A percentile compares a stretch with the other conserved stretches of the same genome.
Evolutionary conservation across 2,888 invertebrate species (phyloP).

Genomic region (Epistrophella euchroma): DNA sequence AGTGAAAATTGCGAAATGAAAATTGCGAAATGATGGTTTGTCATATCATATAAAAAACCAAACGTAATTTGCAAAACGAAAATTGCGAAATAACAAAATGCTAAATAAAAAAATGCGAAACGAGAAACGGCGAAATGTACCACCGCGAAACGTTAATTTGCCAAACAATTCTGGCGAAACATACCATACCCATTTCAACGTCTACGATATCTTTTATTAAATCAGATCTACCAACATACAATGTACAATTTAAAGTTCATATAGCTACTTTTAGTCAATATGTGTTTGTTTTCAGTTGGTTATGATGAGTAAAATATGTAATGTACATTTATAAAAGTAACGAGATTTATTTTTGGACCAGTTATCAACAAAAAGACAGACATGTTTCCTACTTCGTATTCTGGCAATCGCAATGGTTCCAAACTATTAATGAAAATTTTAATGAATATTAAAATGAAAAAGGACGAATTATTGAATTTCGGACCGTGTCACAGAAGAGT

Average conservation of each 20-base stretch:
- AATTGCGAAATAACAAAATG: too few relatives aligned
- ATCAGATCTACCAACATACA: not conserved
- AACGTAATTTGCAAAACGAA: too few relatives aligned
- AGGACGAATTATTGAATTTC: constrained; percentile 35
- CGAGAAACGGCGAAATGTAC: too few relatives aligned
- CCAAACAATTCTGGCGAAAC: too few relatives aligned
- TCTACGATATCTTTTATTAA: not conserved
- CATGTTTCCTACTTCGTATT: constrained; percentile 8
- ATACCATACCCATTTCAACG: not conserved
- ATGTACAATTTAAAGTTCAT: too few relatives aligned
- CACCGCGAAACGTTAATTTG: too few relatives aligned
- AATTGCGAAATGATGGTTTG: too few relatives aligned
- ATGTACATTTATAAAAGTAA: not conserved
- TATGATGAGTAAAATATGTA: not conserved
- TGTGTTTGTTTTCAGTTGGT: not conserved
- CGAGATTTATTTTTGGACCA: constrained; percentile 46
- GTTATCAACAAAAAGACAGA: constrained; percentile 30
- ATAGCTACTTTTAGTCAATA: not conserved
- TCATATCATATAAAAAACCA: too few relatives aligned
- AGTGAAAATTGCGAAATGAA: too few relatives aligned
- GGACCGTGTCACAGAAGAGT: too few relatives aligned
- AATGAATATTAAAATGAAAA: constrained; percentile 54
- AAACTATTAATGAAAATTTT: constrained; percentile 57
- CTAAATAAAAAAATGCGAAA: too few relatives aligned
- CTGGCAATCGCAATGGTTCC: constrained; percentile 8